A percentile compares a stretch with the other conserved stretches of the same genome.
Evolutionary conservation across 2,797 vertebrate genomes (phyloP).

Genomic region (Toxotes lorentzi): DNA sequence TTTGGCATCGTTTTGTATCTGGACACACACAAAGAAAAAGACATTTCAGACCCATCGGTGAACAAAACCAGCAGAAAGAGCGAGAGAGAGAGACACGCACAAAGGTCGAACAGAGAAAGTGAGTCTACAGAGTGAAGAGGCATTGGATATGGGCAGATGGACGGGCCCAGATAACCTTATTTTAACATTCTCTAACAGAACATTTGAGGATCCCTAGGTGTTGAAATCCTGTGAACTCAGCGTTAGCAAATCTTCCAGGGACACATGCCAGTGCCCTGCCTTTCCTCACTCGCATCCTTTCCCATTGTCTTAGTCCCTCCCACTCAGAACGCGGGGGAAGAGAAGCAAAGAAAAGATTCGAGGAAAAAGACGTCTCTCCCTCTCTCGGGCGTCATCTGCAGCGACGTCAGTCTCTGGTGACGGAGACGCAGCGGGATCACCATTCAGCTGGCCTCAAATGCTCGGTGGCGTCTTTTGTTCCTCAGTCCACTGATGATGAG

Average conservation of each 20-base stretch:
- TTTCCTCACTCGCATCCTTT: constrained; percentile 1
- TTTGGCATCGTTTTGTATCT: constrained; percentile 53
- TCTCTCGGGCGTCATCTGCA: constrained; percentile 31
- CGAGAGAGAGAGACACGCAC: constrained; percentile 15
- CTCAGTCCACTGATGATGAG: constrained; percentile 3
- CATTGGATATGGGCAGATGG: constrained; percentile 16
- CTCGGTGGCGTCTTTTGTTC: constrained; percentile 30
- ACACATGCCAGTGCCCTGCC: constrained; percentile 17
- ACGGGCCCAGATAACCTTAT: constrained; percentile 26
- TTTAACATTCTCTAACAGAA: constrained; percentile 15
- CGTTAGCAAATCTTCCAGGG: constrained; percentile 11
- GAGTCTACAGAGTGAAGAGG: constrained; percentile 1
- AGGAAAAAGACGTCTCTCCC: constrained; percentile 11
- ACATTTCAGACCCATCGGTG: constrained; percentile 42
- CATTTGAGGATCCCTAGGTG: constrained; percentile 25
- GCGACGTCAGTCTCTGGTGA: constrained; percentile 32
- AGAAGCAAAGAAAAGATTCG: constrained; percentile 6
- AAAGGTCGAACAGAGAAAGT: constrained; percentile 36
- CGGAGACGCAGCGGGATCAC: constrained; percentile 35
- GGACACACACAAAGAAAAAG: constrained; percentile 39
- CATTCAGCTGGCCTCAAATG: constrained; percentile 6
- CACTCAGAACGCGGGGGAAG: constrained; percentile 18
- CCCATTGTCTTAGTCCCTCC: constrained; percentile 27
- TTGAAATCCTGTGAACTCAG: constrained; percentile 16
- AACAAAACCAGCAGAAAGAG: constrained; percentile 27